phyloP scores from a whole-genome alignment of 2,888 invertebrate species.

The Acronicta leporina region DNA sequence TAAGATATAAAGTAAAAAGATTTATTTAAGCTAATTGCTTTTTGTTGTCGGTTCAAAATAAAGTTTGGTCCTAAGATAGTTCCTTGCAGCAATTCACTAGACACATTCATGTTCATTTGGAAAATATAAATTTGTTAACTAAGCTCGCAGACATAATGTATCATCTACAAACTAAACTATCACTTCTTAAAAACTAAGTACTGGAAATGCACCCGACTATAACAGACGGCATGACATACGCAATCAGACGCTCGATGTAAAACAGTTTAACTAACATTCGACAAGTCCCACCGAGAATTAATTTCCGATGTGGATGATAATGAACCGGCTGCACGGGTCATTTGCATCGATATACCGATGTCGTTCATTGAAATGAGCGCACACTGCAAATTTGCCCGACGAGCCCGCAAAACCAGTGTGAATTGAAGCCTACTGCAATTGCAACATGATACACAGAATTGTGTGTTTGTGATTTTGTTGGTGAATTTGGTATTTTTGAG shows the following conservation, averaged over 20 bases:
- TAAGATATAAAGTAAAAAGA: no score
- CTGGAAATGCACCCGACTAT: background rate
- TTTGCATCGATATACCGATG: slow-evolving; percentile 76
- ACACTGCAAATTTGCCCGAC: slow-evolving; percentile 68
- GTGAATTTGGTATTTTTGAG: slow-evolving; percentile 11
- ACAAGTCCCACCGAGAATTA: slow-evolving; percentile 72
- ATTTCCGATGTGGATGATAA: slow-evolving; percentile 80
- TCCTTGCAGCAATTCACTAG: slow-evolving; percentile 3
- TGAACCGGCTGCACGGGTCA: slow-evolving; percentile 71
- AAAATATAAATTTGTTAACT: no score
- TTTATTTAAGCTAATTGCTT: no score
- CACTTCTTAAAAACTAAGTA: background rate
- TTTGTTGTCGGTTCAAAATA: no score
- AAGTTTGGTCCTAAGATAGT: slow-evolving; percentile 3
- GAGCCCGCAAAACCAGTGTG: slow-evolving; percentile 55
- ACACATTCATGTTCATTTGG: background rate
- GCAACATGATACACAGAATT: slow-evolving; percentile 23
- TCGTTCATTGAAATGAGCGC: slow-evolving; percentile 71
- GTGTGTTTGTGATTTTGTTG: slow-evolving; percentile 22
- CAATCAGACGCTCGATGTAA: slow-evolving; percentile 63
- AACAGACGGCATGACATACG: slow-evolving; percentile 32
- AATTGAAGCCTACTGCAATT: slow-evolving; percentile 32
- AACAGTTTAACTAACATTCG: slow-evolving; percentile 69
- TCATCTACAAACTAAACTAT: background rate
- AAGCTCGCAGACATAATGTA: background rate